Conservation (phyloP, 2,888 invertebrate genomes). For the Eristalis intricaria region DNA sequence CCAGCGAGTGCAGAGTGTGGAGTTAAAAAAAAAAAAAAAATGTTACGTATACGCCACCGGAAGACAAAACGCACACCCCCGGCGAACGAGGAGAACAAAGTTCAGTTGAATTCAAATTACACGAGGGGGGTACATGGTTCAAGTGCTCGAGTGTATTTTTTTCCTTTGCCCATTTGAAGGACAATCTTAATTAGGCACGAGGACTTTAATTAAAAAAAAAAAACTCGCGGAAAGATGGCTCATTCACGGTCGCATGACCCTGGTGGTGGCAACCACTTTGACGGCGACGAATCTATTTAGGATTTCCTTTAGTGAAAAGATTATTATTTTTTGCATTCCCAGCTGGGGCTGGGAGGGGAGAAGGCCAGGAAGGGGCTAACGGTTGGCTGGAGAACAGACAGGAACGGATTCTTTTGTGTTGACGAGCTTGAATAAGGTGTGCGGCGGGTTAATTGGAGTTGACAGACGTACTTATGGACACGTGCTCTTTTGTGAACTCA, state of each 20-base stretch:
- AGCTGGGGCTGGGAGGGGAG: too few species aligned
- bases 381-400: too few species aligned
- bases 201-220: not conserved
- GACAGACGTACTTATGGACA: too few species aligned
- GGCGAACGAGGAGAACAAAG: not conserved
- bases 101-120: not conserved
- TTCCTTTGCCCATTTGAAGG: not conserved
- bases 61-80: not conserved
- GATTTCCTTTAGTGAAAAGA: not conserved
- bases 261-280: not conserved
- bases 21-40: not conserved
- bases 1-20: not conserved
- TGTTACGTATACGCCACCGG: slow-evolving; percentile 1
- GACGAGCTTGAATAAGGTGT: too few species aligned
- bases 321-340: not conserved
- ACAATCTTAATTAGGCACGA: not conserved
- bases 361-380: not conserved
- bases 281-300: not conserved
- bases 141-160: not conserved
- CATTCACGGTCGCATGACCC: not conserved
- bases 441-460: too few species aligned
- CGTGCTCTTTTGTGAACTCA: too few species aligned
- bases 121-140: not conserved
- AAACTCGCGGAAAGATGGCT: not conserved
- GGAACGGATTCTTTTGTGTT: not conserved